phyloP scores from a whole-genome alignment of 2,888 invertebrate genomes.

The Caenorhabditis wallacei region DNA sequence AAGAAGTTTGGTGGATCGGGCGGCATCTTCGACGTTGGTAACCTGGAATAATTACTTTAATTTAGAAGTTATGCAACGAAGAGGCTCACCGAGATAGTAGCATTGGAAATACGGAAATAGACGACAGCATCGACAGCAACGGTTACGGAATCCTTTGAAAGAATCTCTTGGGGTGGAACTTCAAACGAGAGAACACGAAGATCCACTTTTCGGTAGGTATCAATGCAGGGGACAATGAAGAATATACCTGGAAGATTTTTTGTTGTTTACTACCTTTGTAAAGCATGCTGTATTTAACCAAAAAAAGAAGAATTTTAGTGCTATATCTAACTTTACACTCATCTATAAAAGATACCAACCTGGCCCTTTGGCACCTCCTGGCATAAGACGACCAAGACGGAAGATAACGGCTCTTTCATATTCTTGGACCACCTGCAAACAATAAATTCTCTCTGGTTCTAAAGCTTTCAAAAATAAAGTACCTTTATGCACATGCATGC shows the following conservation, averaged over 20 bases:
- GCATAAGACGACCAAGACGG: slow-evolving; percentile 89
- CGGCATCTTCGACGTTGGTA: slow-evolving; percentile 76
- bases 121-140: slow-evolving; percentile 94
- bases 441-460: slow-evolving; percentile 47
- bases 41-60: slow-evolving; percentile 85
- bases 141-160: slow-evolving; percentile 92
- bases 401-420: slow-evolving; percentile 91
- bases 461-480: neutral
- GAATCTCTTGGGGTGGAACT: slow-evolving; percentile 93
- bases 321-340: no score
- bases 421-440: slow-evolving; percentile 82
- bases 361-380: slow-evolving; percentile 88
- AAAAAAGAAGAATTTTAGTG: no score
- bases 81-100: slow-evolving; percentile 89
- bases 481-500: slow-evolving; percentile 83
- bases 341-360: slow-evolving; percentile 56
- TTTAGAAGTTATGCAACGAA: neutral
- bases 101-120: slow-evolving; percentile 90
- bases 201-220: slow-evolving; percentile 88
- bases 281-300: no score
- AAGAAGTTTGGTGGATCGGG: slow-evolving; percentile 84
- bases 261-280: no score
- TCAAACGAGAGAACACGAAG: slow-evolving; percentile 96
- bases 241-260: slow-evolving; percentile 74
- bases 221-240: slow-evolving; percentile 88